Base-by-base conservation (phyloP, 1,140 invertebrate species). In the Macrobrachium rosenbergii region DNA sequence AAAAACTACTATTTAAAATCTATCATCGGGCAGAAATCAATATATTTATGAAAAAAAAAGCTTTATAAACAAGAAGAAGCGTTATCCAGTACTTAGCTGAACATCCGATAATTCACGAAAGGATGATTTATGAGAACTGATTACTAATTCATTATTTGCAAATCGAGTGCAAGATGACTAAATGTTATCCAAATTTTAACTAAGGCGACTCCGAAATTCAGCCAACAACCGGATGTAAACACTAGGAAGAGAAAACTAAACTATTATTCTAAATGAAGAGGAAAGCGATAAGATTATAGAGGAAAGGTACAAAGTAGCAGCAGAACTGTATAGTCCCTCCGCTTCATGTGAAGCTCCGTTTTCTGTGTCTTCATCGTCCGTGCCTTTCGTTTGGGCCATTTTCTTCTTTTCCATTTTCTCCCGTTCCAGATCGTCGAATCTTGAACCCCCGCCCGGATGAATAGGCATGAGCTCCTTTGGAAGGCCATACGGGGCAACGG, bases 401-500 rank as follows among this genome's bases (percentile, higher is more conserved):
- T 83, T 83, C 23, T 72, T 19, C n/a, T 63, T 76, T 73, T 83
- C 82, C 73, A 83, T 12, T 73, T 83, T 76, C 60, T 83, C 82
- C 28, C 17, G 62, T 60, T 83, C 82, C 10, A 83, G 73, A n/a
- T 83, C 82, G 7, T 83, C 82, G 28, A 83, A 83, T 28, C 21
- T 76, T 5, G 82, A 83, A 5, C 82, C 82, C 8, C 82, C 82
- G 12, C 82, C 82, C 7, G 82, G 82, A 73, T 83, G 82, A 16
- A 83, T 83, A 59, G 82, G 82, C 82, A 83, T 11, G 5, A 83
- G 82, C 28, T 83, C 82, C 73, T 77, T 83, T 23, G 82, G 82
- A 6, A 83, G 59, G 43, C 81, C 81, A 23, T 72, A 60, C 37
- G 45, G 62, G n/a, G 37, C 21, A 6, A 52, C 21, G 28, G 59